Evolutionary conservation across 2,797 vertebrate genomes (phyloP).

Genomic region (Chaetodon trifasciatus): DNA sequence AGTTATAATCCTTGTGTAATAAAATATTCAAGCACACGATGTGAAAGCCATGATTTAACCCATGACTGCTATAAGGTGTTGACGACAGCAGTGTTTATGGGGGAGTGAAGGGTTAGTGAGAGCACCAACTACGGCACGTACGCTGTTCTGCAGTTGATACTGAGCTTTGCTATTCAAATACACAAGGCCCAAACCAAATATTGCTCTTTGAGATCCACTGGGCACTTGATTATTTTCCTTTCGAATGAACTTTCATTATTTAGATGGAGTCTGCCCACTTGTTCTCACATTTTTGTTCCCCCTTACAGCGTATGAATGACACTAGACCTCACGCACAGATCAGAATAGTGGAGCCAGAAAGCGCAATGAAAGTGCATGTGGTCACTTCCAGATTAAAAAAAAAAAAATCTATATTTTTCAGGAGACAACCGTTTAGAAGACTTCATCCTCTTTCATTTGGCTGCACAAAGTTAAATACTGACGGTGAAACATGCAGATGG

Average conservation of each 20-base stretch:
- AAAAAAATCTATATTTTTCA: neutral
- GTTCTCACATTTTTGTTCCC: constrained; percentile 19
- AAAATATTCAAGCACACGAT: neutral
- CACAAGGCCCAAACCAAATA: constrained; percentile 78
- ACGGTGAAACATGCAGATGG: constrained; percentile 49
- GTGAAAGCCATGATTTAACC: constrained; percentile 2
- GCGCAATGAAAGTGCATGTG: constrained; percentile 19
- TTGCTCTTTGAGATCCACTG: constrained; percentile 73
- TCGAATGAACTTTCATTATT: constrained; percentile 74
- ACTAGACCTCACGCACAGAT: constrained; percentile 62
- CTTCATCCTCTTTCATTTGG: constrained; percentile 68
- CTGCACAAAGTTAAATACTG: constrained; percentile 57
- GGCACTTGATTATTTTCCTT: constrained; percentile 82
- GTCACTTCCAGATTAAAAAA: neutral
- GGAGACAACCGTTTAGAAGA: constrained; percentile 35
- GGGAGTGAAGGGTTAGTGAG: constrained; percentile 24
- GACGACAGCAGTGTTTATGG: constrained; percentile 21
- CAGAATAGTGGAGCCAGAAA: constrained; percentile 42
- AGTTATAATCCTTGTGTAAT: neutral
- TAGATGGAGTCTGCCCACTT: constrained; percentile 51
- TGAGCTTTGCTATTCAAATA: constrained; percentile 61
- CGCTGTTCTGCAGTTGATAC: constrained; percentile 53
- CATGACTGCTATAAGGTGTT: neutral
- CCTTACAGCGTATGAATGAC: constrained; percentile 38
- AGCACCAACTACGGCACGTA: constrained; percentile 39